phyloP scores from a whole-genome alignment of 2,888 invertebrate species.

The Oscheius sp. region DNA sequence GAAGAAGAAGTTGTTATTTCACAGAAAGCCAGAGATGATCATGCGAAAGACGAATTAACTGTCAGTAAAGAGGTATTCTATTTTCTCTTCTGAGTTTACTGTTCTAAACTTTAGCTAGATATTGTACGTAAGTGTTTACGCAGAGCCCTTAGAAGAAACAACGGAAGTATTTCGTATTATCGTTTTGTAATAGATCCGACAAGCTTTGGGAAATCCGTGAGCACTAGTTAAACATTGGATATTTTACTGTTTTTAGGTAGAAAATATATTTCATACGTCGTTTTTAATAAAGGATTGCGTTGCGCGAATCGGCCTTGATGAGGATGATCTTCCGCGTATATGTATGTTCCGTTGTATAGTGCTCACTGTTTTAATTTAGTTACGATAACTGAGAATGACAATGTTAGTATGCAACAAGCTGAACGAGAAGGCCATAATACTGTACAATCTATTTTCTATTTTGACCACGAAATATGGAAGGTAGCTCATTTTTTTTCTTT shows the following conservation, averaged over 20 bases:
- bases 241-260: not conserved
- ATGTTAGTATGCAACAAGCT: not conserved
- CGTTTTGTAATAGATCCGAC: conserved; percentile 19
- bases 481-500: not conserved
- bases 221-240: not conserved
- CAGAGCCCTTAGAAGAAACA: not conserved
- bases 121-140: not conserved
- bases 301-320: not conserved
- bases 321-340: not conserved
- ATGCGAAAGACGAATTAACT: not conserved
- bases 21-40: not conserved
- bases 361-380: not conserved
- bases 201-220: conserved; percentile 5
- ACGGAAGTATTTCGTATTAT: conserved; percentile 3
- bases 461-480: not conserved
- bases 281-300: conserved; percentile 2
- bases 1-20: conserved; percentile 13
- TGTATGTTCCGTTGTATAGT: not conserved
- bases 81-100: not conserved
- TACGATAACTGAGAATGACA: not conserved
- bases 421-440: not conserved
- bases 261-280: conserved; percentile 17
- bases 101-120: not conserved
- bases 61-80: conserved; percentile 21
- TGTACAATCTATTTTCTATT: not conserved